Base-by-base conservation (phyloP, 2,113 vertebrate genomes). In the Festucalex cinctus region DNA sequence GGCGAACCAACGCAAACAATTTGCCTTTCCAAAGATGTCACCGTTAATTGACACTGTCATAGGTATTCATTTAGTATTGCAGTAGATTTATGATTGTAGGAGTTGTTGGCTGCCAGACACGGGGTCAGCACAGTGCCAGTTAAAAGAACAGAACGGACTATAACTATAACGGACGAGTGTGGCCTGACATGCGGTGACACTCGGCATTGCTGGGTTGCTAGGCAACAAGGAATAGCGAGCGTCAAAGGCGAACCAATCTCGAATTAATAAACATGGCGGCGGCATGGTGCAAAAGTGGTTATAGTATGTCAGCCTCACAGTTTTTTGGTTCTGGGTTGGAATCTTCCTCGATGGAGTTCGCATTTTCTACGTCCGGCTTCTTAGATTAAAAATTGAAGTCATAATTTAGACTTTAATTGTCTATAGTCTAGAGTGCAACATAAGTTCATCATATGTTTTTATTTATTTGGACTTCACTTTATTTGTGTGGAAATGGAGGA, bases 181-280 rank as follows among this genome's bases (percentile, higher is more conserved):
- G 90, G 90, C 90, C 88, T 84, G 86, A 90, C 88, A 83, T 69
- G 74, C 81, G 70, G 68, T 82, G 86, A 86, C 82, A 77, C 70
- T 88, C 83, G 74, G 75, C 63, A 2, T n/a, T 41, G 80, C 76
- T 44, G 80, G 81, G 90, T 92, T 90, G 81, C 88, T 81, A 82
- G 69, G 86, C 84, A 88, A 92, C 90, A 78, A 80, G 72, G 74
- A 71, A 76, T 66, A 16, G 56, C 36, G 73, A 32, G 71, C 60
- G 57, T 75, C 39, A n/a, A 63, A 59, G 75, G 69, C 81, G 26
- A 57, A 57, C 54, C 26, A 14, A 57, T 57, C 65, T 49, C 28
- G 77, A 83, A 74, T 65, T 77, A 77, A 80, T 76, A 78, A 82
- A 83, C 78, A 84, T 56, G 63, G 69, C 88, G 16, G 43, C 14